Percentiles rank a stretch among this genome's conserved stretches.
Evolutionary conservation across 2,888 invertebrate genomes (phyloP).

Genomic region (Belgica antarctica): DNA sequence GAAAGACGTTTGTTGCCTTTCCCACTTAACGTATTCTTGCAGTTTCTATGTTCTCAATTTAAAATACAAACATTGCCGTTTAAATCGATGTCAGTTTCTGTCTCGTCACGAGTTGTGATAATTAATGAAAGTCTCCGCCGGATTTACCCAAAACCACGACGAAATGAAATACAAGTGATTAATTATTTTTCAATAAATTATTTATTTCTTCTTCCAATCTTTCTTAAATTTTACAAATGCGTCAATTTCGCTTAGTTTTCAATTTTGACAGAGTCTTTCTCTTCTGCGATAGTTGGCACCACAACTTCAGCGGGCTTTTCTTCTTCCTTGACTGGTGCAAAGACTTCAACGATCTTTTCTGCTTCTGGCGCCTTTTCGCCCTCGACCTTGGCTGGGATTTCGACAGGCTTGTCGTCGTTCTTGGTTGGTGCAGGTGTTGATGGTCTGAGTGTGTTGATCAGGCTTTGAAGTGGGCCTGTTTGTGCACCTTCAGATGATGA

Average conservation of each 20-base stretch:
- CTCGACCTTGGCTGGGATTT: neutral
- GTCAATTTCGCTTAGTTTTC: conserved; percentile 36
- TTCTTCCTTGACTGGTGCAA: conserved; percentile 1
- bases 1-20: too few species aligned
- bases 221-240: neutral
- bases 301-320: conserved; percentile 8
- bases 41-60: too few species aligned
- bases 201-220: neutral
- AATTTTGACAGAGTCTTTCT: conserved; percentile 32
- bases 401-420: neutral
- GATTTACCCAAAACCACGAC: too few species aligned
- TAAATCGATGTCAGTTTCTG: too few species aligned
- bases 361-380: neutral
- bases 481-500: neutral
- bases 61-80: too few species aligned
- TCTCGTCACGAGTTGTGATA: too few species aligned
- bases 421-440: neutral
- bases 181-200: too few species aligned
- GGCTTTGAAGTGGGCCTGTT: conserved; percentile 18
- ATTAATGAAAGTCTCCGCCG: too few species aligned
- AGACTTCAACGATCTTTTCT: neutral
- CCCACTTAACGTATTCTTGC: too few species aligned
- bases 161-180: too few species aligned
- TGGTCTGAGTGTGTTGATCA: neutral
- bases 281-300: neutral